Base-by-base conservation (phyloP, 2,888 invertebrate genomes). In the Autographa pulchrina region DNA sequence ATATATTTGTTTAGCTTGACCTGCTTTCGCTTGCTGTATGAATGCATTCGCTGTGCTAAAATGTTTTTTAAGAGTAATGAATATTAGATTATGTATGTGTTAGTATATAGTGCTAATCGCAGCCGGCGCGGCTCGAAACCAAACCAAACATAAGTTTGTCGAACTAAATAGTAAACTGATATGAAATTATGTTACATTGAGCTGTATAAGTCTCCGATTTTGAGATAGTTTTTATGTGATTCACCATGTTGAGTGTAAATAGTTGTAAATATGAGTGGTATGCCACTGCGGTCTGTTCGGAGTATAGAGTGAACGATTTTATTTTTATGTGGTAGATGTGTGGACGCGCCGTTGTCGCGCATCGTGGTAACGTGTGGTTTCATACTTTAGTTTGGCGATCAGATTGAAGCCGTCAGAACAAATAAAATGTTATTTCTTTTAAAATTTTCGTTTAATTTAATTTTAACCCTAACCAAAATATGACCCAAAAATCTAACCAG, bases 401-500 rank as follows among this genome's bases (percentile, higher is more conserved):
- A 68, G 85, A 75, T 72, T 74, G 85, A 86, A 84, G 89, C 88
- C 90, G 86, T 86, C 84, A 83, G 92, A 92, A 92, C 92, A 92
- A 92, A 88, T 85, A 81, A 85, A 94, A 92, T 86, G 91, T 92
- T 94, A 94, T 93, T 94, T 94, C 93, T 93, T 94, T 91, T 92
- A 91, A 73, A 76, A 58, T 52, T 14, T 58, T 75, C 38, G 70
- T 82, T 86, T 80, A 75, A 85, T 87, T 83, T 83, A 11, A 56
- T 56, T 56, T 56, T 13, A 48, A 16, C n/a, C n/a, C 16, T n/a
- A n/a, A 48, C n/a, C 48, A 43, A 43, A 4, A 16, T 43, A 43
- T 14, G 52, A 14, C 48, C n/a, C 6, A 48, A 1, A 48, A 48
- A n/a, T 48, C 48, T 11, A 54, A 54, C 11, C 20, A 18, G 11